Base-by-base conservation (phyloP, 2,797 vertebrate species). In the Cyclopterus lumpus region DNA sequence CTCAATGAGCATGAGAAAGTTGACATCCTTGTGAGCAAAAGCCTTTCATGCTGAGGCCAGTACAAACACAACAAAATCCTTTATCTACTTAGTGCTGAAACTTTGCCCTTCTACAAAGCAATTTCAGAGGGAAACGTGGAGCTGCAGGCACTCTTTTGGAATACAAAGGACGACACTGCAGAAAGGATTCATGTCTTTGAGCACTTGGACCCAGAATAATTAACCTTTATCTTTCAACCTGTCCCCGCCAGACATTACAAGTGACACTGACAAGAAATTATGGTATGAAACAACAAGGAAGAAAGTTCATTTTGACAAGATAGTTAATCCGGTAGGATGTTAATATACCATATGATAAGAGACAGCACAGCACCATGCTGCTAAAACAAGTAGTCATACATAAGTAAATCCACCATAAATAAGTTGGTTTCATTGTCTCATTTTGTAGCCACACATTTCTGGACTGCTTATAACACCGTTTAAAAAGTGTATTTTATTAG, bases 141-240 rank as follows among this genome's bases (percentile, higher is more conserved):
- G 63, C 82, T 26, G 73, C 63, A 62, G 75, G 61, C 64, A 76
- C 79, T 77, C 58, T 73, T 73, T 81, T 75, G 71, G 87, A 90
- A 93, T 91, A 91, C 88, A 91, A 86, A 87, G 74, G 80, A 86
- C 32, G 11, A 53, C 51, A 32, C 66, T 58, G 73, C 83, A 77
- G 75, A 67, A 83, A 81, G 80, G 84, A 84, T 84, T 88, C 75
- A 64, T 71, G 73, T 67, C 80, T 84, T 81, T 77, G 71, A 87
- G 74, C 76, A 49, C 72, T 81, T 62, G 78, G 86, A 90, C 78
- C 67, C 61, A 67, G 53, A 86, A 75, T 90, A 89, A 93, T 93
- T 94, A 93, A 93, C 92, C 91, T 92, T 92, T 90, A 90, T 87
- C 88, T 86, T 76, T 76, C 82, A 84, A 77, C 62, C 79, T 82